Base-by-base conservation (phyloP, 1,140 invertebrate species). In the Brachionus sp. region DNA sequence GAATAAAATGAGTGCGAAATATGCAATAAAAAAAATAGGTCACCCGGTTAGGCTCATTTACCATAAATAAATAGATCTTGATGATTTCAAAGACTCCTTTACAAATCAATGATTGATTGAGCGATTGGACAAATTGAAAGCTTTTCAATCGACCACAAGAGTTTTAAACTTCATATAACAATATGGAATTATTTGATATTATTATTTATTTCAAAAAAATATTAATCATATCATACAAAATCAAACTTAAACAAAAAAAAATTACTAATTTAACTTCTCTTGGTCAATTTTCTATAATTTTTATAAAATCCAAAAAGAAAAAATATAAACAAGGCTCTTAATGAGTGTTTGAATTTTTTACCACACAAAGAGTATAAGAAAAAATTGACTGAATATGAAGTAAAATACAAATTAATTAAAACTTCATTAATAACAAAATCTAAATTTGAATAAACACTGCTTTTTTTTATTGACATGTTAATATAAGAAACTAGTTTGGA, bases 351-450 rank as follows among this genome's bases (percentile, higher is more conserved):
- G 66, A 82, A 82, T 7, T 57, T 50, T 35, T 82, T 82, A 16
- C 62, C 80, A 68, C 80, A 66, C 25, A 82, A 53, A 16, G 80
- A 82, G 44, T 82, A 82, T 5, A 82, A 25, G 29, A 82, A 82
- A 70, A 82, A 68, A 66, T 82, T 82, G 16, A 82, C 57, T 29
- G 57, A 82, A 66, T 66, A 82, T 12, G 80, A 82, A 4, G 57
- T 82, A 70, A 82, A 82, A 46, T 82, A 82, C 6, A 82, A 57
- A 82, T 82, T 64, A 35, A 64, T 82, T 39, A 82, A 53, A 16
- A 82, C 50, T 66, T 82, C 80, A 66, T 80, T 80, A 25, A 80
- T 39, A 23, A 80, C 7, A 46, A 64, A 80, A 42, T 80, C 77
- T 42, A 80, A 13, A 37, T 39, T 42, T 23, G 77, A 80, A 39